Percentiles rank a stretch among this genome's conserved stretches.
Evolutionary conservation across 2,888 invertebrate genomes (phyloP).

Genomic region (Lymantria monacha): DNA sequence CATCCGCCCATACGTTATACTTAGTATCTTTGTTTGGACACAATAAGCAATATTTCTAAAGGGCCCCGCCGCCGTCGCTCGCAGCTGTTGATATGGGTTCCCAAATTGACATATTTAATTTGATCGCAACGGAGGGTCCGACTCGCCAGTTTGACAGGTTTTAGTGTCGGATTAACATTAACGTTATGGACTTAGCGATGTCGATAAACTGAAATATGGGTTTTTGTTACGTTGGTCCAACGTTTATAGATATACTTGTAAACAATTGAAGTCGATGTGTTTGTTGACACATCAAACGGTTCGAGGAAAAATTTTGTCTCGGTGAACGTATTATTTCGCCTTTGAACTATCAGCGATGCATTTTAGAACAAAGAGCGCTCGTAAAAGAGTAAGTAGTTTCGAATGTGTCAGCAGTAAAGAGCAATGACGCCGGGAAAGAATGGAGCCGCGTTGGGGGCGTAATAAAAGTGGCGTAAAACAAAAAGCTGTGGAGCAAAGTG

Average conservation of each 20-base stretch:
- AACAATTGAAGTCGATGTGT: slow-evolving; percentile 42
- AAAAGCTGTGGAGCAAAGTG: slow-evolving; percentile 56
- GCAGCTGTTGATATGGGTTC: slow-evolving; percentile 82
- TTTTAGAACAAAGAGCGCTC: slow-evolving; percentile 65
- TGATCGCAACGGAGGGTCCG: slow-evolving; percentile 77
- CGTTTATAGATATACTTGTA: slow-evolving; percentile 49
- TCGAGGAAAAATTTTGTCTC: slow-evolving; percentile 42
- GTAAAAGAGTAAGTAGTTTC: slow-evolving; percentile 75
- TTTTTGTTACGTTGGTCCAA: slow-evolving; percentile 39
- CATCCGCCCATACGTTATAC: slow-evolving; percentile 83
- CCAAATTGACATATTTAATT: slow-evolving; percentile 83
- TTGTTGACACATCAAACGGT: slow-evolving; percentile 59
- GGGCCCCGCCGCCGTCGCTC: slow-evolving; percentile 74
- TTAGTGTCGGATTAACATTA: slow-evolving; percentile 80
- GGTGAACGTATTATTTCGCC: slow-evolving; percentile 64
- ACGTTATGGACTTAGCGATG: slow-evolving; percentile 57
- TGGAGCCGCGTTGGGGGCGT: slow-evolving; percentile 61
- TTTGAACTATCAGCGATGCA: slow-evolving; percentile 60
- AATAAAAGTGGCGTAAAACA: slow-evolving; percentile 78
- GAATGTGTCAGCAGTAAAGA: slow-evolving; percentile 73
- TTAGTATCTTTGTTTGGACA: slow-evolving; percentile 83
- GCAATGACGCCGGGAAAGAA: slow-evolving; percentile 59
- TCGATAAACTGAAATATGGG: slow-evolving; percentile 61
- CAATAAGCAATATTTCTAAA: slow-evolving; percentile 83
- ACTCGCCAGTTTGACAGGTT: slow-evolving; percentile 76